Evolutionary conservation across 2,888 invertebrate genomes (phyloP).

Genomic region (Cheilosia urbana): DNA sequence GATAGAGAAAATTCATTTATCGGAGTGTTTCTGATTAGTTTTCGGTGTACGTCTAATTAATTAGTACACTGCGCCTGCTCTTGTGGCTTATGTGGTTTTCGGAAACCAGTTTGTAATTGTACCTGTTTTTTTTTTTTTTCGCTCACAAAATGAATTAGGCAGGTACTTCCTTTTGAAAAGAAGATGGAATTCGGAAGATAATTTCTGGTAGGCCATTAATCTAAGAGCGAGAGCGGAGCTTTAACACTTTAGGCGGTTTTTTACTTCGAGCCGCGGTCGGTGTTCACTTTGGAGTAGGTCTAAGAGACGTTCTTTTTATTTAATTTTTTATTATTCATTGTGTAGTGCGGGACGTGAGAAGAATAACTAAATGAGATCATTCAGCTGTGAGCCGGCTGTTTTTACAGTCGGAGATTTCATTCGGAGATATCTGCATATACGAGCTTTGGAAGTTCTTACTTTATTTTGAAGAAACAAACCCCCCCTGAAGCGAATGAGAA

Average conservation of each 20-base stretch:
- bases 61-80: conserved; percentile 44
- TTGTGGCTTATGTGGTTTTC: not conserved
- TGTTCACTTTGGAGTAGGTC: not conserved
- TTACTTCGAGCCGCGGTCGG: not conserved
- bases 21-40: conserved; percentile 64
- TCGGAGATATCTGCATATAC: conserved; percentile 6
- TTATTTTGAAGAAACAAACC: conserved; percentile 17
- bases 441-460: conserved; percentile 10
- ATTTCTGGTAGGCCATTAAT: conserved; percentile 48
- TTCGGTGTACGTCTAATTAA: conserved; percentile 64
- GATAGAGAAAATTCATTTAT: conserved; percentile 39
- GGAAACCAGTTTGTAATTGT: conserved; percentile 39
- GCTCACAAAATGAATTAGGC: conserved; percentile 8
- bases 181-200: conserved; percentile 56
- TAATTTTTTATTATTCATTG: conserved; percentile 34
- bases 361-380: conserved; percentile 54
- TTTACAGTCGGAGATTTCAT: conserved; percentile 26
- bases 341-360: conserved; percentile 45
- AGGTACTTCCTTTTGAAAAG: not conserved
- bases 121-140: conserved; percentile 12
- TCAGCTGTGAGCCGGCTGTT: conserved; percentile 31
- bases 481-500: conserved; percentile 19
- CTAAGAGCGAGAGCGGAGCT: conserved; percentile 24
- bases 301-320: conserved; percentile 15
- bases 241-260: conserved; percentile 21